A percentile compares a stretch with the other conserved stretches of the same genome.
Conservation (phyloP, 2,113 vertebrate genomes). For the Psophia crepitans region DNA sequence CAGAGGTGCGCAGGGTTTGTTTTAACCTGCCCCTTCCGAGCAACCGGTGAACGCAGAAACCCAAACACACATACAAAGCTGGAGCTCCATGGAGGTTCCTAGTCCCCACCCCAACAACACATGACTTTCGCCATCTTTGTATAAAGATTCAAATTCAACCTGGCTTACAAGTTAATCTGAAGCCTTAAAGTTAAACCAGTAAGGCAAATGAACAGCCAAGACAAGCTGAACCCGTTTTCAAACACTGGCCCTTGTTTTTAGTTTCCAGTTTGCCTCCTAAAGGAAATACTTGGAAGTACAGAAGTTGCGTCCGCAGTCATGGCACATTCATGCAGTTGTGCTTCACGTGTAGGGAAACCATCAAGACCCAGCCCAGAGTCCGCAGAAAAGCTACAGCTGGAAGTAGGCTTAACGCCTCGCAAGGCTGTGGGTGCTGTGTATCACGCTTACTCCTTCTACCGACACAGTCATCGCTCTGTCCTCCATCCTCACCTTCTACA, state of each 20-base stretch:
- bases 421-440: neutral
- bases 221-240: neutral
- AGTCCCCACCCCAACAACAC: neutral
- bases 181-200: neutral
- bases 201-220: neutral
- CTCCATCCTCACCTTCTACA: neutral
- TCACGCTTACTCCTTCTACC: neutral
- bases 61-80: neutral
- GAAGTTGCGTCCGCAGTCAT: neutral
- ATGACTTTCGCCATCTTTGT: neutral
- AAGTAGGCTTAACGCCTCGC: neutral
- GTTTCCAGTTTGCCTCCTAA: neutral
- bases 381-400: neutral
- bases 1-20: neutral
- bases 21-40: neutral
- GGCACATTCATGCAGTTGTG: neutral
- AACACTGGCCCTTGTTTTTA: neutral
- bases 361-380: neutral
- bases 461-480: neutral
- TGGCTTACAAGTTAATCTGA: neutral
- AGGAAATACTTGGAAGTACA: neutral
- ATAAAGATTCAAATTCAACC: neutral
- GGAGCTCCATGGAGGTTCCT: neutral
- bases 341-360: neutral
- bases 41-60: neutral